Conservation (phyloP, 2,113 vertebrate genomes). For the Myotis brandtii region DNA sequence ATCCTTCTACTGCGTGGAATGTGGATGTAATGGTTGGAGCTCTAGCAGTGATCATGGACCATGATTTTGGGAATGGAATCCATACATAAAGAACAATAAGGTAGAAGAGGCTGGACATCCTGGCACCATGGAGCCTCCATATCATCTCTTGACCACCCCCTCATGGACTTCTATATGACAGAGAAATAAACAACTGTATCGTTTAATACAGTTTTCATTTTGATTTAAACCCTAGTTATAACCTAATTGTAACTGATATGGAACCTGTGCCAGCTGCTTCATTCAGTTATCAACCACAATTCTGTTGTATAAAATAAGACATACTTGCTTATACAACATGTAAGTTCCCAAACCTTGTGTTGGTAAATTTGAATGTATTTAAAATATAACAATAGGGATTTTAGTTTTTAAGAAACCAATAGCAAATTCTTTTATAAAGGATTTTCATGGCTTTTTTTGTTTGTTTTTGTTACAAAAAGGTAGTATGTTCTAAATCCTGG, state of each 20-base stretch:
- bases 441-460: background rate
- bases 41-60: background rate
- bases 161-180: background rate
- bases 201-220: background rate
- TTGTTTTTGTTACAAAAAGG: background rate
- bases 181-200: background rate
- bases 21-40: background rate
- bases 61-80: background rate
- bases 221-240: slow-evolving; percentile 5
- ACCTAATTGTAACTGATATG: background rate
- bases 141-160: background rate
- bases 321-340: background rate
- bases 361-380: slow-evolving; percentile 21
- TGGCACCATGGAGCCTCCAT: background rate
- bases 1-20: background rate
- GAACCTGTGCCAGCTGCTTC: background rate
- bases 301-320: background rate
- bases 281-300: background rate
- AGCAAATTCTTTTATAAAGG: background rate
- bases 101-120: background rate
- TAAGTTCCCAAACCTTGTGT: background rate
- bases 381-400: background rate
- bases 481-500: background rate
- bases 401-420: slow-evolving; percentile 27
- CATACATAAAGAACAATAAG: background rate